A percentile compares a stretch with the other conserved stretches of the same genome.
Conservation (phyloP, 2,888 invertebrate genomes). For the Linyphia triangularis region DNA sequence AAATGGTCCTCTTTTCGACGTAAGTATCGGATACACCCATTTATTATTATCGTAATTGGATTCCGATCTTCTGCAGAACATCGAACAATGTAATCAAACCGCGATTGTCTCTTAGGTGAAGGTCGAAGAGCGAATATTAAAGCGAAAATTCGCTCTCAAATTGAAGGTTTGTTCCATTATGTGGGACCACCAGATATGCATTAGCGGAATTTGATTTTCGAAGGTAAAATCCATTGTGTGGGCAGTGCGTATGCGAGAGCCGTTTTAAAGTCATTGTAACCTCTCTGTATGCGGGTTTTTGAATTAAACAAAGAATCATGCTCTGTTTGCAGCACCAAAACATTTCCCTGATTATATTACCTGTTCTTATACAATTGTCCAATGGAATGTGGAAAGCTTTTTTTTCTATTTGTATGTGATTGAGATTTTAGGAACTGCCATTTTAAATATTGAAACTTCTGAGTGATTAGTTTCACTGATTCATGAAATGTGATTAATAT, state of each 20-base stretch:
- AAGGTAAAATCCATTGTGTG: not conserved
- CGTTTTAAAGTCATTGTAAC: not conserved
- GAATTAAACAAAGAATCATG: not conserved
- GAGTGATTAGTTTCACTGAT: no score
- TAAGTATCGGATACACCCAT: slow-evolving; percentile 45
- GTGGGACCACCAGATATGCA: not conserved
- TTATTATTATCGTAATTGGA: slow-evolving; percentile 40
- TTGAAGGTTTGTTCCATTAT: slow-evolving; percentile 38
- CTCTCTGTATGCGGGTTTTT: not conserved
- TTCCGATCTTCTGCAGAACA: slow-evolving; percentile 11
- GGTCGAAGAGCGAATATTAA: slow-evolving; percentile 39
- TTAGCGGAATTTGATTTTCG: not conserved
- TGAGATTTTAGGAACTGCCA: no score
- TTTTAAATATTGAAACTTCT: no score
- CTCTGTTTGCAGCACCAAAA: not conserved
- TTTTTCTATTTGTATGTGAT: no score
- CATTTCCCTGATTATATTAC: no score
- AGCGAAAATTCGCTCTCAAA: slow-evolving; percentile 5
- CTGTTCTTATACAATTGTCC: no score
- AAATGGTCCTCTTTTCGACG: not conserved
- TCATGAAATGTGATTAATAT: no score
- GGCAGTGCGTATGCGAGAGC: not conserved
- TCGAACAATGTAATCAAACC: slow-evolving; percentile 44
- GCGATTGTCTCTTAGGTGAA: slow-evolving; percentile 50
- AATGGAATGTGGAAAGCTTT: no score